Conservation (phyloP, 2,888 invertebrate species). For the Latrodectus hesperus region DNA sequence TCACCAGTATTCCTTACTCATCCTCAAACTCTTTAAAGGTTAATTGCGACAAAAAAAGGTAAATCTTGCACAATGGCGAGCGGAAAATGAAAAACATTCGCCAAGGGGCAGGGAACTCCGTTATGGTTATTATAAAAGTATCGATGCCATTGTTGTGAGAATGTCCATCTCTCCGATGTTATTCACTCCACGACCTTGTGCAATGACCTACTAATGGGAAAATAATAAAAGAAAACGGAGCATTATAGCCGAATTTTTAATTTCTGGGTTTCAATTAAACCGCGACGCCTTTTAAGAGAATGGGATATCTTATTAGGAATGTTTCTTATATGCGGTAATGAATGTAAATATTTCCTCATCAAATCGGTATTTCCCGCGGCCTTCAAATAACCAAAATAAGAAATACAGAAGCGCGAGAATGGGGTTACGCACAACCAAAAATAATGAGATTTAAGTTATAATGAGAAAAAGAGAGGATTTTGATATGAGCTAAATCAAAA, state of each 20-base stretch:
- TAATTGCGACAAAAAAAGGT: slow-evolving; percentile 37
- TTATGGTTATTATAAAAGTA: not conserved
- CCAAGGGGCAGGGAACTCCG: slow-evolving; percentile 12
- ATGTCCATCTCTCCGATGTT: slow-evolving; percentile 33
- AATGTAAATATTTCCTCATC: too few relatives aligned
- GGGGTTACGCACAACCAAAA: too few relatives aligned
- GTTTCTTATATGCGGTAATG: too few relatives aligned
- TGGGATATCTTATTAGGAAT: not conserved
- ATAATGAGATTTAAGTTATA: too few relatives aligned
- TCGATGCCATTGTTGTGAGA: not conserved
- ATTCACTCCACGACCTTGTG: slow-evolving; percentile 62
- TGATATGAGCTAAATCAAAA: too few relatives aligned
- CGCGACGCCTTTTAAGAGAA: slow-evolving; percentile 25
- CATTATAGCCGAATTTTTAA: slow-evolving; percentile 50
- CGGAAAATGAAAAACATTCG: slow-evolving; percentile 21
- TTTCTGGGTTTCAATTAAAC: slow-evolving; percentile 53
- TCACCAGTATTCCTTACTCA: not conserved
- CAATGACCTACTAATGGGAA: slow-evolving; percentile 33
- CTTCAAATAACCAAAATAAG: too few relatives aligned
- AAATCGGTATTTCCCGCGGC: too few relatives aligned
- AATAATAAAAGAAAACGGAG: too few relatives aligned
- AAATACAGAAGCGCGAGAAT: too few relatives aligned
- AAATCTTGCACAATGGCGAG: slow-evolving; percentile 33
- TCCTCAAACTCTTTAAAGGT: slow-evolving; percentile 11
- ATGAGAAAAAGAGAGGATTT: too few relatives aligned